Evolutionary conservation across 1,140 invertebrate genomes (phyloP).

Genomic region (Anoplophora glabripennis): DNA sequence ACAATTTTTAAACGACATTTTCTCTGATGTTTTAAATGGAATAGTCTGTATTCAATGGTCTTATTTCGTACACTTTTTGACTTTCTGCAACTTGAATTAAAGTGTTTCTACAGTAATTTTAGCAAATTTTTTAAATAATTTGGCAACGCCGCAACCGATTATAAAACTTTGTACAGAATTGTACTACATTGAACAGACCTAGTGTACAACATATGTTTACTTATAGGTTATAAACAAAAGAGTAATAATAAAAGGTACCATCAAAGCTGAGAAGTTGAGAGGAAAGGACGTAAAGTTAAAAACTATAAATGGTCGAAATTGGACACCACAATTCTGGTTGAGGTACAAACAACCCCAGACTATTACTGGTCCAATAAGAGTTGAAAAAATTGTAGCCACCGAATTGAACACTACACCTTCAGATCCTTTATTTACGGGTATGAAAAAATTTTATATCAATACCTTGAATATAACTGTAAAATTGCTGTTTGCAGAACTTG

Average conservation of each 20-base stretch:
- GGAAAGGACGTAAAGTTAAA: slow-evolving; percentile 23
- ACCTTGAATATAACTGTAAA: neutral
- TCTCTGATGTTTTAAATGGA: too few relatives aligned
- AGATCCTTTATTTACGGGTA: slow-evolving; percentile 30
- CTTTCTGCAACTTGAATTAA: too few relatives aligned
- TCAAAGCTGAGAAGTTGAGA: slow-evolving; percentile 22
- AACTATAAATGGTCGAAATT: slow-evolving; percentile 28
- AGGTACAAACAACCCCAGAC: slow-evolving; percentile 29
- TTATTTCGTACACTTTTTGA: too few relatives aligned
- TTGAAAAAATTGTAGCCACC: slow-evolving; percentile 15
- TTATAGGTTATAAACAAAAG: slow-evolving; percentile 30
- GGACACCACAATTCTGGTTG: slow-evolving; percentile 35
- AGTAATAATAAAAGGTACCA: slow-evolving; percentile 17
- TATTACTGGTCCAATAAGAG: slow-evolving; percentile 26
- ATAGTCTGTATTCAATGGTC: too few relatives aligned
- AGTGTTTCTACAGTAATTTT: neutral
- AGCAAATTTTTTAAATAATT: neutral
- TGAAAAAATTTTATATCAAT: slow-evolving; percentile 7
- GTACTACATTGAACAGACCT: slow-evolving; percentile 1
- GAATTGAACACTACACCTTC: slow-evolving; percentile 22
- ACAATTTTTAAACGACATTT: too few relatives aligned
- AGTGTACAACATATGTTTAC: neutral
- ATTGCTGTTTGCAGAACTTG: slow-evolving; percentile 25
- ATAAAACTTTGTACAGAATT: neutral
- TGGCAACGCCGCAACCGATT: neutral